Percentiles rank a stretch among this genome's conserved stretches.
Conservation (phyloP, 2,113 vertebrate species). For the Percina caprodes region DNA sequence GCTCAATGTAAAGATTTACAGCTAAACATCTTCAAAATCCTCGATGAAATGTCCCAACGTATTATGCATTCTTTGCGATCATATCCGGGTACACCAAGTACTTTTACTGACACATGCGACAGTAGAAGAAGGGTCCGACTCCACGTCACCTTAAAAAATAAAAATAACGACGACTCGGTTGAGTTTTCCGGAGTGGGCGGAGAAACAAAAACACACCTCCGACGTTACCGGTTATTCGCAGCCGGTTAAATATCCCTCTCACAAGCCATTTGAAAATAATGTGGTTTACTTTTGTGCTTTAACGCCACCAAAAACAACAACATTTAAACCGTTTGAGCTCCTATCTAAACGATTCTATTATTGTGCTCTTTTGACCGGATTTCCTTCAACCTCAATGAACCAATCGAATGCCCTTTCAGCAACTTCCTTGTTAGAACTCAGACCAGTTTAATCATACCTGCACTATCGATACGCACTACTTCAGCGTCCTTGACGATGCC, state of each 20-base stretch:
- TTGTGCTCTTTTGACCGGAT: constrained; percentile 65
- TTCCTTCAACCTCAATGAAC: constrained; percentile 54
- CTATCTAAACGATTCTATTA: constrained; percentile 15
- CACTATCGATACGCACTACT: constrained; percentile 37
- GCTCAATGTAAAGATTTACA: constrained; percentile 39
- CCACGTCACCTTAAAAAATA: constrained; percentile 83
- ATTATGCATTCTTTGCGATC: neutral
- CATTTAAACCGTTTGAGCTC: neutral
- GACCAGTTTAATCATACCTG: constrained; percentile 32
- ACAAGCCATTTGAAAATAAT: rapidly evolving
- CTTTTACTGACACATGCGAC: constrained; percentile 48
- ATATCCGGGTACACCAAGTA: constrained; percentile 44
- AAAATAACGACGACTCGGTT: constrained; percentile 69
- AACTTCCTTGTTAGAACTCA: constrained; percentile 38
- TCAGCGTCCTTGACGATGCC: rapidly evolving
- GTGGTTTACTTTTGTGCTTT: neutral
- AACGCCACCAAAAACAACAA: neutral
- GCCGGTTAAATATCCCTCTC: rapidly evolving
- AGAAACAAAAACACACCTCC: constrained; percentile 54
- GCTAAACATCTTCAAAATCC: constrained; percentile 51
- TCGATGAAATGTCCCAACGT: neutral
- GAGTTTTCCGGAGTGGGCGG: constrained; percentile 82
- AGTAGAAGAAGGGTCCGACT: constrained; percentile 46
- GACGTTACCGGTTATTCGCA: neutral
- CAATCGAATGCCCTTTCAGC: constrained; percentile 44